phyloP scores from a whole-genome alignment of 2,888 invertebrate species.

The Eupithecia exiguata region DNA sequence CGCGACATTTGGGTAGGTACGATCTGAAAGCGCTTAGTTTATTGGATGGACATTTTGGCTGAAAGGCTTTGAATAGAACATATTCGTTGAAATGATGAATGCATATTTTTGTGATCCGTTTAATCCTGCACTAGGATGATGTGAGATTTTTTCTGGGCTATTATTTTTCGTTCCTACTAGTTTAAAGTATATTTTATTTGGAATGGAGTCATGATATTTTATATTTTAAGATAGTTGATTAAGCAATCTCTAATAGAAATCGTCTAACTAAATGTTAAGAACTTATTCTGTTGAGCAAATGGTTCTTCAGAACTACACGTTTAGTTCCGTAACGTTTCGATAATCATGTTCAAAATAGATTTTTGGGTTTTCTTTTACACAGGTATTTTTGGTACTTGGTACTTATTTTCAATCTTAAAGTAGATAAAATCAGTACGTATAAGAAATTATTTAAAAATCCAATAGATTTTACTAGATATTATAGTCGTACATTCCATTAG shows the following conservation, averaged over 20 bases:
- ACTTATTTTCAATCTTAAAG: too few species aligned
- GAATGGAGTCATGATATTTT: too few species aligned
- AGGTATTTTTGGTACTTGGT: too few species aligned
- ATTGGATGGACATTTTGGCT: constrained; percentile 26
- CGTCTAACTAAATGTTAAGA: too few species aligned
- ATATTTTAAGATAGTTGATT: too few species aligned
- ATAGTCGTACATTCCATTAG: constrained; percentile 52
- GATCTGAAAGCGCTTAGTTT: constrained; percentile 33
- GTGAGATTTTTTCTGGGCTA: not conserved
- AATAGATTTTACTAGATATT: constrained; percentile 45
- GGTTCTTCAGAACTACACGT: too few species aligned
- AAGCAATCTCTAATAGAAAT: too few species aligned
- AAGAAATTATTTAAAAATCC: not conserved
- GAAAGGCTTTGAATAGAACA: constrained; percentile 30
- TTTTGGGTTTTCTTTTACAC: too few species aligned
- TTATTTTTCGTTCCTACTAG: not conserved
- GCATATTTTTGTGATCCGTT: not conserved
- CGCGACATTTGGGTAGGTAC: constrained; percentile 27
- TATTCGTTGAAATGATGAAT: constrained; percentile 7
- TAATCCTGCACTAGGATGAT: not conserved
- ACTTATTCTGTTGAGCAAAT: too few species aligned
- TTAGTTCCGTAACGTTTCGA: too few species aligned
- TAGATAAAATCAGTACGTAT: too few species aligned
- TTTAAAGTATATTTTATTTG: not conserved
- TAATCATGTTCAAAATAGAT: too few species aligned